Evolutionary conservation across 2,888 invertebrate species (phyloP).

Genomic region (Megaustenia siamemsis): DNA sequence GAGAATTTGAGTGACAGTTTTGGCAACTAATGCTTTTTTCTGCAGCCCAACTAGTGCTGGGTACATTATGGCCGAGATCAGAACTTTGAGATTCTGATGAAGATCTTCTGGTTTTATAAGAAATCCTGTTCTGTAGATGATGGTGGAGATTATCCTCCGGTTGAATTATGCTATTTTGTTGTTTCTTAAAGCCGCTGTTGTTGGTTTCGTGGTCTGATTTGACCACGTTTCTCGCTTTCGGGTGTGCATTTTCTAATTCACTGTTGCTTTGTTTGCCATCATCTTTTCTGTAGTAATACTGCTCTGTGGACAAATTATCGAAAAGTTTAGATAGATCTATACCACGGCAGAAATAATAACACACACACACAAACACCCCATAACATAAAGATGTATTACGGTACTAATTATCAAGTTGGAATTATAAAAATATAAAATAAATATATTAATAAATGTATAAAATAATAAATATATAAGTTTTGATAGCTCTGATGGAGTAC

Average conservation of each 20-base stretch:
- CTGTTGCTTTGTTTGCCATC: neutral
- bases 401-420: too few species aligned
- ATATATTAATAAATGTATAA: too few species aligned
- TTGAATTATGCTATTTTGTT: too few species aligned
- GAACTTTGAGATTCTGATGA: slow-evolving; percentile 2
- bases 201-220: neutral
- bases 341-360: too few species aligned
- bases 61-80: neutral
- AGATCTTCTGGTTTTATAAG: neutral
- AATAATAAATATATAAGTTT: too few species aligned
- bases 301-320: slow-evolving; percentile 2
- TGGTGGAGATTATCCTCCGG: neutral
- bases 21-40: neutral
- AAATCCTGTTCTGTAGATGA: neutral
- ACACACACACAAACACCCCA: too few species aligned
- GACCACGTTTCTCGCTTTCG: neutral
- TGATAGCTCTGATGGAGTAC: too few species aligned
- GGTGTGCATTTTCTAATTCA: neutral
- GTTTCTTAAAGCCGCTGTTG: slow-evolving; percentile 20
- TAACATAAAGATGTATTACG: too few species aligned
- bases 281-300: slow-evolving; percentile 2
- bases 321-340: too few species aligned
- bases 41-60: neutral
- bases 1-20: neutral
- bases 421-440: too few species aligned